Evolutionary conservation across 2,113 vertebrate genomes (phyloP), one percentile per base, ranked within the genome.

Genomic region (Scophthalmus maximus): DNA sequence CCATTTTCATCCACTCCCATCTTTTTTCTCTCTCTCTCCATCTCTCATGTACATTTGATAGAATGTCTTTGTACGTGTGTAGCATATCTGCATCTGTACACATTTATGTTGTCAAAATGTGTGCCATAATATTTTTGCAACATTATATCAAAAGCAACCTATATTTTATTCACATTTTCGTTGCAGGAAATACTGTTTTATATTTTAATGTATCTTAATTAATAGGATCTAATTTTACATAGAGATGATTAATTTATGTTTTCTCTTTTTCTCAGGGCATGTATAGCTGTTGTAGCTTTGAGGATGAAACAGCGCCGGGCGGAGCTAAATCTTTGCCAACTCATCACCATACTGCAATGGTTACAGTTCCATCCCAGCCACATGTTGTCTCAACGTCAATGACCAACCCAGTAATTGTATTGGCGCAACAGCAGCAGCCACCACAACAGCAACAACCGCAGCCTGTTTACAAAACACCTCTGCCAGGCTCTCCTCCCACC

Each of bases 251-350:
- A 15, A 46, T 40, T 23, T 57, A 2, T 52, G 32, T 47, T 57
- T 10, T 82, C 44, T 82, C 9, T 82, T 58, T 68, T 67, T 63
- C 15, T 68, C 66, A 96, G 96, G 96, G 96, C 66, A 97, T 97
- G 96, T 97, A 96, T 85, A 97, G 95, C 90, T 97, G 96, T 88
- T 96, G 96, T 89, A 96, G 94, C 69, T 95, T 95, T 8, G 96
- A 96, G 76, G 95, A 96, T 87, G 94, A 94, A 89, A 94, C 93
- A 1, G 88, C 84, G 8, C 88, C 91, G 65, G 83, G 89, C 55
- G 94, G 90, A 55, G n/a, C 82, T 55, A 94, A 94, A 79, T 77
- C 91, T 65, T 86, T 93, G 84, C 57, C 90, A 26, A 40, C 88
- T 44, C 93, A 93, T 53, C 94, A 93, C 66, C 93, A 93, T 60